These are phyloP conservation scores for Oryzias dopingdopingensis DNA, from an alignment of 2,797 vertebrate species.

Conservation along the genomic window DNA sequence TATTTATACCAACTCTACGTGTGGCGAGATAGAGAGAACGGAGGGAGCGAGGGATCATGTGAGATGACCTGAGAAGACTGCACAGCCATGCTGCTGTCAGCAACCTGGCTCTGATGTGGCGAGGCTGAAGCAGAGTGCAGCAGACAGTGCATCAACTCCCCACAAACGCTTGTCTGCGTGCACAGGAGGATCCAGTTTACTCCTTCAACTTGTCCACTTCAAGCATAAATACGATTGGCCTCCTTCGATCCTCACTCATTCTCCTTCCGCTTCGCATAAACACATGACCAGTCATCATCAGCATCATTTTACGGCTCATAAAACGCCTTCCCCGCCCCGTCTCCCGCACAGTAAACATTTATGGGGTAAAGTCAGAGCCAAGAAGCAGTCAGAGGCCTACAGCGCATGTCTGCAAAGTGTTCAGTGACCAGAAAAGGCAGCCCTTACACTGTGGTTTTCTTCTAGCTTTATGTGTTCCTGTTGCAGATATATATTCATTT, in stretches of 20 bases:
- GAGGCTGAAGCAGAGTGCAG: constrained; percentile 36
- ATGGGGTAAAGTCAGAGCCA: constrained; percentile 14
- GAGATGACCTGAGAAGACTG: constrained; percentile 39
- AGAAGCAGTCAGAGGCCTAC: constrained; percentile 7
- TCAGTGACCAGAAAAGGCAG: background rate
- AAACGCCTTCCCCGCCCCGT: constrained; percentile 20
- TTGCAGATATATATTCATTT: no score
- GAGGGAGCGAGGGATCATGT: background rate
- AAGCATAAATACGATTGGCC: background rate
- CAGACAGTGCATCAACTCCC: constrained; percentile 19
- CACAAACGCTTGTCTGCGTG: background rate
- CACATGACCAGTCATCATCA: constrained; percentile 2
- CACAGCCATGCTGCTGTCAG: constrained; percentile 47
- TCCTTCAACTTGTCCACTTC: background rate
- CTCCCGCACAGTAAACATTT: constrained; percentile 39
- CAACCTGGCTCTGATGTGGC: constrained; percentile 21
- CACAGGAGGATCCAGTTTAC: background rate
- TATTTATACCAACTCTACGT: background rate
- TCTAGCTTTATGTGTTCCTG: no score
- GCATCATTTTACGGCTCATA: constrained; percentile 31
- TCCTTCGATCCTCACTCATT: background rate
- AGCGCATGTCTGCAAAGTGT: constrained; percentile 5
- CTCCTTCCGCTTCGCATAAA: background rate
- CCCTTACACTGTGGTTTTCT: no score
- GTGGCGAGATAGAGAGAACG: background rate